Base-by-base conservation (phyloP, 2,888 invertebrate genomes). In the Lepidonotus clava region DNA sequence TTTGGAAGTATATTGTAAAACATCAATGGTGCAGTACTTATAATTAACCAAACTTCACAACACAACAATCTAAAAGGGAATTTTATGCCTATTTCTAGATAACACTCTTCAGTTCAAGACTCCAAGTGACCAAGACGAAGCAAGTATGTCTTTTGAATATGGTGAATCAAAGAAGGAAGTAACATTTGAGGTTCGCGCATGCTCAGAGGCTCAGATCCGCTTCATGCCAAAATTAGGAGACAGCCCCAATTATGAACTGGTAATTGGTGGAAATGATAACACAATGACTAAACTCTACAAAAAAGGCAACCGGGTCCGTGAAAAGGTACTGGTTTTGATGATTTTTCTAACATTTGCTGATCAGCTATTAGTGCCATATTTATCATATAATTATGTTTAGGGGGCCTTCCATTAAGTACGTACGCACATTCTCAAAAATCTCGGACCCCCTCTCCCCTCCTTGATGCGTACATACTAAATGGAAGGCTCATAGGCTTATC, bases 21-120 rank as follows among this genome's bases (percentile, higher is more conserved):
- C n/a, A n/a, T n/a, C n/a, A n/a, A n/a, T n/a, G n/a, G n/a, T n/a
- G n/a, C n/a, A n/a, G n/a, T n/a, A n/a, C n/a, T n/a, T n/a, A n/a
- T n/a, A n/a, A n/a, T n/a, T n/a, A n/a, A n/a, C n/a, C n/a, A n/a
- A n/a, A n/a, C n/a, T n/a, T n/a, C n/a, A n/a, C n/a, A n/a, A n/a
- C n/a, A n/a, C n/a, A n/a, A n/a, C n/a, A n/a, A n/a, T n/a, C n/a
- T n/a, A n/a, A n/a, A n/a, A n/a, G n/a, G n/a, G n/a, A n/a, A n/a
- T n/a, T n/a, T n/a, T n/a, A n/a, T n/a, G n/a, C n/a, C 11, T 66
- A 28, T 24, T 80, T 80, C 1, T 24, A 80, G 80, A 46, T 14
- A 80, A 80, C 51, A 80, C 80, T 6, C 80, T 80, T 18, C 28
- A 46, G 2, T 5, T 80, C n/a, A 51, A 24, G 24, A 80, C 80